phyloP scores from a whole-genome alignment of 2,888 invertebrate species.

The Apodemia zela region DNA sequence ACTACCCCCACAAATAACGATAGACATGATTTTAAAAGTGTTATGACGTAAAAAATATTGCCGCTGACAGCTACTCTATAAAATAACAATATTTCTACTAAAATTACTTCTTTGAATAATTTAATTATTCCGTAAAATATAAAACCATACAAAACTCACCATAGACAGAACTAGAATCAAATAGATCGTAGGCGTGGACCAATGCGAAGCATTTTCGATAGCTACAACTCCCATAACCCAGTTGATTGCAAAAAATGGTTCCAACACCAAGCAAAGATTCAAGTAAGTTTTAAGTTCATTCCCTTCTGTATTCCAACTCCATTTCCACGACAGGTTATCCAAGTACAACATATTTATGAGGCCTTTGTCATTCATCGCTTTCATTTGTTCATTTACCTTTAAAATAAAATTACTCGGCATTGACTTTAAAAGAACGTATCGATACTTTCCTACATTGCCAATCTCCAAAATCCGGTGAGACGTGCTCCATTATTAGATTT shows the following conservation, averaged over 20 bases:
- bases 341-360: constrained; percentile 63
- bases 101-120: too few relatives aligned
- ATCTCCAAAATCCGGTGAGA: too few relatives aligned
- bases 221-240: constrained; percentile 89
- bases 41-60: too few relatives aligned
- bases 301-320: constrained; percentile 72
- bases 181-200: constrained; percentile 81
- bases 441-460: not conserved
- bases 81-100: not conserved
- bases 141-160: constrained; percentile 57
- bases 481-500: too few relatives aligned
- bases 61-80: not conserved
- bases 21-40: too few relatives aligned
- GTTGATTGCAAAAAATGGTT: constrained; percentile 85
- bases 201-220: constrained; percentile 83
- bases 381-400: constrained; percentile 32
- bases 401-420: not conserved
- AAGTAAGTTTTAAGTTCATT: constrained; percentile 81
- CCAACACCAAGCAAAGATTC: constrained; percentile 83
- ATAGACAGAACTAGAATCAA: constrained; percentile 77
- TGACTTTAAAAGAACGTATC: not conserved
- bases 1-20: too few relatives aligned
- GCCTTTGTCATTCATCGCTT: constrained; percentile 53
- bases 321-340: constrained; percentile 72
- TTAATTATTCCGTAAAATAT: not conserved